Percentiles rank a stretch among this genome's conserved stretches.
Evolutionary conservation across 2,113 vertebrate genomes (phyloP).

Genomic region (Nicator chloris): DNA sequence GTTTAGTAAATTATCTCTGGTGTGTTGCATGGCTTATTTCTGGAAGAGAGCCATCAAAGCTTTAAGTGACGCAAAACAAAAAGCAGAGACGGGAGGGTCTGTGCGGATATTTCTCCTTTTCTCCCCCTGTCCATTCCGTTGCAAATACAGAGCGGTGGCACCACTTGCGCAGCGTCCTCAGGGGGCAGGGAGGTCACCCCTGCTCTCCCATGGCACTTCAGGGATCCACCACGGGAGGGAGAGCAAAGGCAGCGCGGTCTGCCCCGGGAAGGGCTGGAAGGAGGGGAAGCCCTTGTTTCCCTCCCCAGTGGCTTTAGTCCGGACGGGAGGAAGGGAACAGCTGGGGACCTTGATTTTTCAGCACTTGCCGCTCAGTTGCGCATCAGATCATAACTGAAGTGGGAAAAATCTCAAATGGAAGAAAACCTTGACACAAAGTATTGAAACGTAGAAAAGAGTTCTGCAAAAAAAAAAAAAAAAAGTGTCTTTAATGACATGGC

Average conservation of each 20-base stretch:
- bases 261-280: background rate
- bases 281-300: background rate
- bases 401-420: background rate
- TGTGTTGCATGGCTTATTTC: background rate
- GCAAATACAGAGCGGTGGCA: background rate
- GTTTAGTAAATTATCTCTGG: background rate
- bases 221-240: conserved; percentile 51
- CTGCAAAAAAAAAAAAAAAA: background rate
- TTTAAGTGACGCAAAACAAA: background rate
- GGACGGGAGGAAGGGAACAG: background rate
- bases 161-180: accelerated
- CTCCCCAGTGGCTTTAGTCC: no score
- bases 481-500: background rate
- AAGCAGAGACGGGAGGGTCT: background rate
- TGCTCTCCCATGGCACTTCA: background rate
- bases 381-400: background rate
- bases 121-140: background rate
- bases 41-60: background rate
- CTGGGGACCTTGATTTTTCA: background rate
- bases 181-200: background rate
- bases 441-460: background rate
- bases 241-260: background rate
- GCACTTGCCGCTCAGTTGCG: background rate
- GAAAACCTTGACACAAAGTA: background rate
- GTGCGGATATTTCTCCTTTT: background rate